Evolutionary conservation across 2,797 vertebrate genomes (phyloP).

Genomic region (Apogon hyalosoma): DNA sequence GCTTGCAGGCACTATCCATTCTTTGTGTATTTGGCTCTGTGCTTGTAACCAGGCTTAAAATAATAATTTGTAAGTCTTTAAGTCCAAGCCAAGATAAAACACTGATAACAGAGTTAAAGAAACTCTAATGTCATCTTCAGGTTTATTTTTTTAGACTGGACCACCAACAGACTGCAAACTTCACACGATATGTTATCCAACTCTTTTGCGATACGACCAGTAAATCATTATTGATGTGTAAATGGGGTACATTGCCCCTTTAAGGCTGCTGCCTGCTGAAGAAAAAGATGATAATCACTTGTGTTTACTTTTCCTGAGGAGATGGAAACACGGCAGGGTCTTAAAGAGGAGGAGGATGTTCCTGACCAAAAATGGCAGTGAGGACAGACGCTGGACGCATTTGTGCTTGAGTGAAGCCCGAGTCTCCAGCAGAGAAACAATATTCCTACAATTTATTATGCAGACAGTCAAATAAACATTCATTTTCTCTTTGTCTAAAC

Average conservation of each 20-base stretch:
- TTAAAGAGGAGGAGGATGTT: slow-evolving; percentile 57
- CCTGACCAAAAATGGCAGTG: slow-evolving; percentile 84
- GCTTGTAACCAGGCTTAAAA: too few relatives aligned
- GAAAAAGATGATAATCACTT: slow-evolving; percentile 49
- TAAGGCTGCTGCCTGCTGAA: slow-evolving; percentile 34
- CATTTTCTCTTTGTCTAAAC: background rate
- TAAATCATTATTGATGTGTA: background rate
- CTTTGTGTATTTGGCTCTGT: too few relatives aligned
- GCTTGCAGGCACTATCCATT: too few relatives aligned
- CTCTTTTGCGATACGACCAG: background rate
- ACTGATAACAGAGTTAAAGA: too few relatives aligned
- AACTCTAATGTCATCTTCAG: slow-evolving; percentile 5
- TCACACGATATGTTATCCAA: background rate
- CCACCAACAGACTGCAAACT: background rate
- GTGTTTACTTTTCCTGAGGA: slow-evolving; percentile 67
- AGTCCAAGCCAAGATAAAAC: background rate
- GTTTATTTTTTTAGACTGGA: background rate
- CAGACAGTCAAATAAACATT: background rate
- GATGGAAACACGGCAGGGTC: slow-evolving; percentile 49
- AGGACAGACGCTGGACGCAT: slow-evolving; percentile 30
- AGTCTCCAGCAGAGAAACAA: slow-evolving; percentile 20
- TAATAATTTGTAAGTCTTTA: too few relatives aligned
- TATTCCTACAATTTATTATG: slow-evolving; percentile 8
- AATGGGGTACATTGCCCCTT: slow-evolving; percentile 12
- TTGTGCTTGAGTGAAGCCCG: slow-evolving; percentile 24